phyloP scores from a whole-genome alignment of 1,140 invertebrate genomes.

The Caerostris extrusa region DNA sequence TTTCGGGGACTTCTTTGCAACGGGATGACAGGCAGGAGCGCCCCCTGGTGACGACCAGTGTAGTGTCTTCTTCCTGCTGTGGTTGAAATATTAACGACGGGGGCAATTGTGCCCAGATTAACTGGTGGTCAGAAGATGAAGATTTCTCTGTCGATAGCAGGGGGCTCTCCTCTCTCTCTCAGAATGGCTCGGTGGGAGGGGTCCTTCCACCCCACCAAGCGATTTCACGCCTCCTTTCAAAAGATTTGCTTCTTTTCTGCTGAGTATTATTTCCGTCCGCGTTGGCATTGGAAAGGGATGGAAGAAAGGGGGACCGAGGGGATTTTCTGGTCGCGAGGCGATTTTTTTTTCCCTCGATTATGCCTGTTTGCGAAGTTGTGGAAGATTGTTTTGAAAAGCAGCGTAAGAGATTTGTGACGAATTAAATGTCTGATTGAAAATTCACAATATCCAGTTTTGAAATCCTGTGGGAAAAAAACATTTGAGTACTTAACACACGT shows the following conservation, averaged over 20 bases:
- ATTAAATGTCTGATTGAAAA: background rate
- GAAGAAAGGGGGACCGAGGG: background rate
- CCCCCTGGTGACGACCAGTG: slow-evolving; percentile 35
- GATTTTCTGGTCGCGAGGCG: background rate
- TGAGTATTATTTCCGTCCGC: slow-evolving; percentile 16
- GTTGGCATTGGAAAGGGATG: background rate
- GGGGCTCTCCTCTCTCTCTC: slow-evolving; percentile 15
- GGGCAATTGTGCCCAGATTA: slow-evolving; percentile 68
- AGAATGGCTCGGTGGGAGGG: slow-evolving; percentile 30
- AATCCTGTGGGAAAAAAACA: background rate
- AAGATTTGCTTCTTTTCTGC: slow-evolving; percentile 62
- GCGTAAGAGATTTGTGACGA: no score
- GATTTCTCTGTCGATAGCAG: slow-evolving; percentile 58
- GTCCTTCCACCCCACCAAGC: background rate
- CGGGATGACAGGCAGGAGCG: background rate
- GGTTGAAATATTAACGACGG: slow-evolving; percentile 48
- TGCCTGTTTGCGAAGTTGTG: background rate
- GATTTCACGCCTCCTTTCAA: slow-evolving; percentile 65
- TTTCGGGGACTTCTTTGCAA: background rate
- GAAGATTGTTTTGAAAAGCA: background rate
- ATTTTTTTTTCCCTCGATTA: background rate
- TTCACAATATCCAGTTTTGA: background rate
- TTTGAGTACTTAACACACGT: no score
- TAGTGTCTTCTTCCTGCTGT: slow-evolving; percentile 31
- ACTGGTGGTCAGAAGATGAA: slow-evolving; percentile 76